Evolutionary conservation across 2,888 invertebrate species (phyloP), one percentile per base, ranked within the genome.

Genomic region (Lithodes maja): DNA sequence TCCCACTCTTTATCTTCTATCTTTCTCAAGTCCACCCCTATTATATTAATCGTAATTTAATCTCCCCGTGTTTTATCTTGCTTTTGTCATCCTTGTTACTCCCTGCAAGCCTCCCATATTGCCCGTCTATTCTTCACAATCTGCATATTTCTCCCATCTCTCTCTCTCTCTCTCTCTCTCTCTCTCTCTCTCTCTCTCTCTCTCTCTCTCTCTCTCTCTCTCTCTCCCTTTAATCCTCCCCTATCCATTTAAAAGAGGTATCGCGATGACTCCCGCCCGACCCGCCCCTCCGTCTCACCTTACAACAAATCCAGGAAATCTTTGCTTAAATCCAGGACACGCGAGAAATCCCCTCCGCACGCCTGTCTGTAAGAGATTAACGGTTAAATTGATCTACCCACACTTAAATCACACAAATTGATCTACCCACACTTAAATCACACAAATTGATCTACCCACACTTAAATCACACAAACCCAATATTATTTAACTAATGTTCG

Each of bases 261-360:
- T 71, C 15, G 5, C 71, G 15, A 7, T 71, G 2, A 5, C 17
- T 17, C 15, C 71, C 71, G n/a, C 17, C 3, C 71, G 15, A 12
- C 71, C 12, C 71, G 71, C 71, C 71, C 71, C 71, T 71, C 71
- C 71, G 3, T 71, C 71, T 71, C 71, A 71, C 71, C 15, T 71
- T 71, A 71, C 71, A 1, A 12, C 5, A 71, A 71, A 71, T 71
- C 71, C 71, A 71, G 71, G 71, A 71, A 71, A 71, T 71, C 71
- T 71, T 71, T n/a, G 12, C n/a, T n/a, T 71, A 71, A 71, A 71
- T 71, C 71, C 71, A 12, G 17, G 71, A 71, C 71, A 71, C 71
- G 71, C 12, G 71, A 71, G 71, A 71, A 71, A 71, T 71, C 71
- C 71, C 71, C 2, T 71, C 12, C 71, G 17, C 71, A 17, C 71